Base-by-base conservation (phyloP, 1,140 invertebrate species). In the Drosophila biarmipes region DNA sequence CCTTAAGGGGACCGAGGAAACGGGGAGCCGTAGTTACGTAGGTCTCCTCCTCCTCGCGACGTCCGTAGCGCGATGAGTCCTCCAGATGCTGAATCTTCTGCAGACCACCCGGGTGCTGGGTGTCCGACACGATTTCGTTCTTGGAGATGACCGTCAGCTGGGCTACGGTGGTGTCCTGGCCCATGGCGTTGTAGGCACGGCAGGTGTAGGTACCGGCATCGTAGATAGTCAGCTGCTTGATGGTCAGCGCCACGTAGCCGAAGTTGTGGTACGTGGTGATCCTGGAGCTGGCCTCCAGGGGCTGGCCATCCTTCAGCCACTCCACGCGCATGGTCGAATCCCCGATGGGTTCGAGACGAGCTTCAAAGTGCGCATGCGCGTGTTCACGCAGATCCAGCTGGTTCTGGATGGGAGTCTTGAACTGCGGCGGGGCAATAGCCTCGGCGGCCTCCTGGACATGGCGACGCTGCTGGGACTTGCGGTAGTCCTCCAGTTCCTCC, bases 211-310 rank as follows among this genome's bases (percentile, higher is more conserved):
- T 95, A 27, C 99, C 99, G 52, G 96, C 95, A 93, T 99, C 98
- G 66, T 97, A 95, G 29, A 96, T 94, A 12, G 96, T 97, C 10
- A 99, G 96, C 72, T 97, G 96, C 91, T 99, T 98, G 61, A 99
- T 98, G 14, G 98, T 99, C 48, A 99, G 92, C 0, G 98, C 98
- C 66, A 99, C 97, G 89, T 98, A 98, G 46, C 98, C 98, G 92
- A 99, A 99, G 90, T 99, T 98, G 92, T 98, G 98, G 94, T 98
- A 98, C 34, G 96, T 97, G 63, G 97, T 98, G 53, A 97, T 98
- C 92, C 98, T 95, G 35, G 97, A 98, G 93, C 97, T 98, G 35
- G 97, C 97, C 94, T 98, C 96, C 62, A 98, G 95, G 27, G 96
- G 95, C 75, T 95, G 95, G 59, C 97, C 98, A 93, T 99, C 97